Evolutionary conservation across 1,140 invertebrate species (phyloP).

Genomic region (Drosophila hydei): DNA sequence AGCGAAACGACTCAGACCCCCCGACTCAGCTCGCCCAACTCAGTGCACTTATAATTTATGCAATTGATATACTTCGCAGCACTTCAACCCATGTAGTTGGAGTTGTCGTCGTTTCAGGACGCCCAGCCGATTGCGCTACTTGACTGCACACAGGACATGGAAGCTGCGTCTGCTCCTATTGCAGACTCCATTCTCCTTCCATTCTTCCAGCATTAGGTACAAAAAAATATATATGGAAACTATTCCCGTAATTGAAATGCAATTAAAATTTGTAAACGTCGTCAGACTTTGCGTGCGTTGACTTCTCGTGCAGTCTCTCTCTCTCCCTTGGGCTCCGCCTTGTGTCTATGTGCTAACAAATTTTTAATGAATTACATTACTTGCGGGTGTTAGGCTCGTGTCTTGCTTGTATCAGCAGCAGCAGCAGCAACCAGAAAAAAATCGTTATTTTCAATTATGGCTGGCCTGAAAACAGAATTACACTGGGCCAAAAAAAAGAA

Average conservation of each 20-base stretch:
- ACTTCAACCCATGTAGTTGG: slow-evolving; percentile 5
- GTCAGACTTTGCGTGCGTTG: slow-evolving; percentile 57
- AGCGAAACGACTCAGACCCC: slow-evolving; percentile 6
- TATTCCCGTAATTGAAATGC: slow-evolving; percentile 77
- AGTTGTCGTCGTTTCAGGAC: slow-evolving; percentile 7
- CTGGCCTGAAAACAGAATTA: slow-evolving; percentile 24
- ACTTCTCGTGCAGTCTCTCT: slow-evolving; percentile 36
- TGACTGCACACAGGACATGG: slow-evolving; percentile 57
- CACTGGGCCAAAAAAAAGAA: slow-evolving; percentile 21
- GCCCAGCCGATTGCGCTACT: slow-evolving; percentile 36
- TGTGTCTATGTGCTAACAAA: slow-evolving; percentile 50
- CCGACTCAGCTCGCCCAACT: not conserved
- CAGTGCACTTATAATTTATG: slow-evolving; percentile 52
- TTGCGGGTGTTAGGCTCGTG: slow-evolving; percentile 67
- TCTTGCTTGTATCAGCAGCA: slow-evolving; percentile 16
- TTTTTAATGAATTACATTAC: slow-evolving; percentile 82
- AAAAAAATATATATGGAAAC: slow-evolving; percentile 43
- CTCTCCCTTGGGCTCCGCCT: not conserved
- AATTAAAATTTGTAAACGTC: slow-evolving; percentile 75
- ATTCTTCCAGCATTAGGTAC: not conserved
- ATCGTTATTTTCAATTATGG: slow-evolving; percentile 81
- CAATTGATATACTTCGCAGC: slow-evolving; percentile 63
- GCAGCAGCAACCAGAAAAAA: slow-evolving; percentile 18
- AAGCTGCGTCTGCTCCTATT: slow-evolving; percentile 32
- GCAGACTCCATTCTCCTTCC: slow-evolving; percentile 21